Base-by-base conservation (phyloP, 1,140 invertebrate species). In the Sycobia sp. region DNA sequence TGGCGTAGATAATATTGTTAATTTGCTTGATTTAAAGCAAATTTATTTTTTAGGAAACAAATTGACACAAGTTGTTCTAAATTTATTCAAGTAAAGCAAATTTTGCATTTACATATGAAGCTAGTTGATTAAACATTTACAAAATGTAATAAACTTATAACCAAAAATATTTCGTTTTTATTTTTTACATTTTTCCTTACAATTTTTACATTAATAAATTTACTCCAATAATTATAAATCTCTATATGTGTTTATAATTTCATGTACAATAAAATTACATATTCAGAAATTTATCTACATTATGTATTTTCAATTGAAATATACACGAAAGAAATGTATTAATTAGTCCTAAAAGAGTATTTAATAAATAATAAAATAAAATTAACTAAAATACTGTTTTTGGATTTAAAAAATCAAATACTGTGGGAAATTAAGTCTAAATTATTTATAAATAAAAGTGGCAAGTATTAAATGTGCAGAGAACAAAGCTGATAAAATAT, bases 91-190 rank as follows among this genome's bases (percentile, higher is more conserved):
- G 3, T 41, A 41, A 46, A 10, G n/a, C 25, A 51, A 23, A 14
- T 51, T 8, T 10, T 14, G 53, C 54, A 57, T 57, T 58, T 57
- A 41, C 27, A 49, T 20, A 32, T 43, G 11, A 43, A 20, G 51
- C n/a, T 34, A 63, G 14, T n/a, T 22, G 25, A 51, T 34, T 23
- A 46, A 43, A 43, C 9, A 41, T 67, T 46, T 43, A 49, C 16
- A 57, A 62, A 58, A 29, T 71, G 27, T 69, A 69, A 72, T 71
- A 67, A 36, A 69, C 54, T 51, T 14, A 44, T 53, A 64, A 64
- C 46, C 18, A 59, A 41, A 5, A 16, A 46, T 11, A 13, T 27
- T 9, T 41, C 36, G 43, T 46, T 47, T 51, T 66, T 41, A 13
- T 55, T 36, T 54, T 43, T 41, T 7, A 27, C 13, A 10, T 22